phyloP scores from a whole-genome alignment of 2,797 vertebrate genomes.

The Pygocentrus nattereri region DNA sequence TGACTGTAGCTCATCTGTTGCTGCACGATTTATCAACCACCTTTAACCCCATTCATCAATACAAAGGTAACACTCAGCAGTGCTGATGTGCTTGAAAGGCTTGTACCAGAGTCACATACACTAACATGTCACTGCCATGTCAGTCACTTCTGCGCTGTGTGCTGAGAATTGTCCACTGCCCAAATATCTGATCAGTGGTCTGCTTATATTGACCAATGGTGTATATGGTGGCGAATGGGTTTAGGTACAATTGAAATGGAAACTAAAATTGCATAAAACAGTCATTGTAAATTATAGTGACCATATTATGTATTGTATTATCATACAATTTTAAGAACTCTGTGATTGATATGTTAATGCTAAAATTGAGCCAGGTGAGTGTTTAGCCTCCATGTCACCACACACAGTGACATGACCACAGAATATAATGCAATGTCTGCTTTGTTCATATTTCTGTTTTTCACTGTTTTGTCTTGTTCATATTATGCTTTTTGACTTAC shows the following conservation, averaged over 20 bases:
- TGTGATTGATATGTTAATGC: no score
- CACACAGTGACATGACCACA: not conserved
- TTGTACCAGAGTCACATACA: not conserved
- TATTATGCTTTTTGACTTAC: slow-evolving; percentile 61
- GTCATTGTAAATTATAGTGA: no score
- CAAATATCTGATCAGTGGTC: no score
- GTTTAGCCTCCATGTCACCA: not conserved
- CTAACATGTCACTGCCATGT: not conserved
- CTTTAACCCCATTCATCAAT: not conserved
- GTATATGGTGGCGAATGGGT: no score
- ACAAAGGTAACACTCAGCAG: not conserved
- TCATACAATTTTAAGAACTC: no score
- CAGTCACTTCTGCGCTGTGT: not conserved
- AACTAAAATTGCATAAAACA: no score
- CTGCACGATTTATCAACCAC: not conserved
- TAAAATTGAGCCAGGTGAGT: no score
- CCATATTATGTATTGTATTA: no score
- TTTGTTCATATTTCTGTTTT: not conserved
- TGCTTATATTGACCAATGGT: no score
- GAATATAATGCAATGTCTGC: not conserved
- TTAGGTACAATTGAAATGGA: no score
- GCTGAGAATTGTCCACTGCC: no score
- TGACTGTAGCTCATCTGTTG: not conserved
- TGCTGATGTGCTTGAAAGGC: not conserved
- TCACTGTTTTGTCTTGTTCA: not conserved